Evolutionary conservation across 2,113 vertebrate genomes (phyloP).

Genomic region (Proteles cristata): DNA sequence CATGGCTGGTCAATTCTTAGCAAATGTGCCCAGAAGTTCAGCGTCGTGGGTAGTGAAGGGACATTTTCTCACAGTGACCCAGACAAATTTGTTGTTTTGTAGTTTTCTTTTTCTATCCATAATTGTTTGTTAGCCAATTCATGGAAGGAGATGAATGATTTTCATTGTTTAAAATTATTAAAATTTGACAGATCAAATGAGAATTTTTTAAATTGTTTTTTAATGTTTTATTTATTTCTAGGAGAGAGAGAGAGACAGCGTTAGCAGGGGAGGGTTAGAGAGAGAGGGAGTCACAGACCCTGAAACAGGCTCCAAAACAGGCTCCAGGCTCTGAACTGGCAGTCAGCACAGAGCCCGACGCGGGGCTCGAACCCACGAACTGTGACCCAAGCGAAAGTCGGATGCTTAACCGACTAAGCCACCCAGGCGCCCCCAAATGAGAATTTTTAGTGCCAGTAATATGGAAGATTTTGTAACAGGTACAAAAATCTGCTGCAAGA

Average conservation of each 20-base stretch:
- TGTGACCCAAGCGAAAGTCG: no score
- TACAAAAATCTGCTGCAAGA: background rate
- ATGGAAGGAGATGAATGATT: background rate
- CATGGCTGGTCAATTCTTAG: accelerated
- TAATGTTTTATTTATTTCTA: no score
- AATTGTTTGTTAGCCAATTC: background rate
- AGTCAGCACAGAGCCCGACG: no score
- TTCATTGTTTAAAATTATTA: background rate
- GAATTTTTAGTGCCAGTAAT: background rate
- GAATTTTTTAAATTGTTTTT: background rate
- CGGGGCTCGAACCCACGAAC: no score
- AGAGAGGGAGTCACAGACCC: no score
- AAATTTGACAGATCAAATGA: background rate
- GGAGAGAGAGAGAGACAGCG: no score
- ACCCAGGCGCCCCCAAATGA: background rate
- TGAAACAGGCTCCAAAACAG: no score
- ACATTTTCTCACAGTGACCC: no score
- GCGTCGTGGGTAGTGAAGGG: background rate
- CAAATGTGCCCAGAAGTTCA: background rate
- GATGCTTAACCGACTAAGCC: no score
- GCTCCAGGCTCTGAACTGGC: no score
- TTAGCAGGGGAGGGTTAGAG: no score
- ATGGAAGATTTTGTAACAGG: background rate
- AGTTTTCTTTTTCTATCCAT: background rate
- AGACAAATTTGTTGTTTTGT: background rate